Evolutionary conservation across 2,113 vertebrate species (phyloP).

Genomic region (Anser cygnoides): DNA sequence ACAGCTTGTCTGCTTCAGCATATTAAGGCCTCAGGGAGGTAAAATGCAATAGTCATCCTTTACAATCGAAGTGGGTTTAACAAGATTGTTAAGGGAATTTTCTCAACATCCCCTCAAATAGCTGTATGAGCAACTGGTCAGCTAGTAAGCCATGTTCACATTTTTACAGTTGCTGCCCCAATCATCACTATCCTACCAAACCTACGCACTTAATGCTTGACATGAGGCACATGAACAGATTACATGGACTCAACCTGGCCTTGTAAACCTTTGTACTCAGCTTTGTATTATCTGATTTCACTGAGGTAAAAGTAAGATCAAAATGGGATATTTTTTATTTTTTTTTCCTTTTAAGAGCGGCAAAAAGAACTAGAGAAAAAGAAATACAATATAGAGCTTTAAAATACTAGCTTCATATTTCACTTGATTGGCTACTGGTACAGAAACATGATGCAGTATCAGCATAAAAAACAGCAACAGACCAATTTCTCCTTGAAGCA

Average conservation of each 20-base stretch:
- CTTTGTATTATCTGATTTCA: background rate
- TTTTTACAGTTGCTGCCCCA: background rate
- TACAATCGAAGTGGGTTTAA: constrained; percentile 45
- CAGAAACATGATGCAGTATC: background rate
- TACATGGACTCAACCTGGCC: background rate
- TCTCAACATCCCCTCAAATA: background rate
- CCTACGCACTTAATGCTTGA: background rate
- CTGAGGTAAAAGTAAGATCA: background rate
- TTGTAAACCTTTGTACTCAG: background rate
- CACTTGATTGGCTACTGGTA: background rate
- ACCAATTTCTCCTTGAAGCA: background rate
- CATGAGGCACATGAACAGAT: background rate
- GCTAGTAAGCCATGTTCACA: background rate
- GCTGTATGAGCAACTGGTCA: constrained; percentile 18
- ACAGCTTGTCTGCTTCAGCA: constrained; percentile 15
- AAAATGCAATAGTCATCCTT: constrained; percentile 32
- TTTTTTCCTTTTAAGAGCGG: background rate
- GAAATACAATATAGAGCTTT: background rate
- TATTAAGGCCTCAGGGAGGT: background rate
- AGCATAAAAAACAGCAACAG: background rate
- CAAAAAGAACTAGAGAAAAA: background rate
- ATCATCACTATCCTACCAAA: background rate
- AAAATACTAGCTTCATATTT: background rate
- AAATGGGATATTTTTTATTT: background rate
- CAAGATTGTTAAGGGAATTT: constrained; percentile 37